These are phyloP conservation scores for Plebejus anna DNA, from an alignment of 2,888 invertebrate genomes.

Conservation along the genomic window DNA sequence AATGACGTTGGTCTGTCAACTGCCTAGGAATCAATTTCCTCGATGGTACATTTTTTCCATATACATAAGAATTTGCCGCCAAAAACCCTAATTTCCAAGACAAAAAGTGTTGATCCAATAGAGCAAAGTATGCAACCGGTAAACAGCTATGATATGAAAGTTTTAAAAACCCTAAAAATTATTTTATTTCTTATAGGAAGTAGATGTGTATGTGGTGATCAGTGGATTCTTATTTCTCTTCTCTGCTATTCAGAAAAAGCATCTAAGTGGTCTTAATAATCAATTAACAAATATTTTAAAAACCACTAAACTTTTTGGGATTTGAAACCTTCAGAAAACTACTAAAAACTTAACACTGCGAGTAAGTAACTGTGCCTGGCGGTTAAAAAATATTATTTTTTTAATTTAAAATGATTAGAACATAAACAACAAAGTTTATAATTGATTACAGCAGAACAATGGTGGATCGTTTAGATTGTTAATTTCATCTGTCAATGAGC, in stretches of 20 bases:
- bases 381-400: not conserved
- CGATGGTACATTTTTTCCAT: not conserved
- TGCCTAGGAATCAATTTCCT: too few relatives aligned
- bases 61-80: not conserved
- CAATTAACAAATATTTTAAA: not conserved
- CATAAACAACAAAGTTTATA: not conserved
- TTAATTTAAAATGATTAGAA: not conserved
- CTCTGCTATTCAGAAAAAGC: too few relatives aligned
- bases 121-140: too few relatives aligned
- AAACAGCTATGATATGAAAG: too few relatives aligned
- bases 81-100: not conserved
- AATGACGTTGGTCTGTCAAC: too few relatives aligned
- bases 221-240: too few relatives aligned
- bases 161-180: too few relatives aligned
- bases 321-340: not conserved
- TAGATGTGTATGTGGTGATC: too few relatives aligned
- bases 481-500: slow-evolving; percentile 23
- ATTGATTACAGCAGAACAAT: slow-evolving; percentile 3
- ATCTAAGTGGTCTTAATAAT: too few relatives aligned
- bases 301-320: not conserved
- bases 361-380: not conserved
- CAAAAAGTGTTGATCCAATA: not conserved
- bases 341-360: not conserved
- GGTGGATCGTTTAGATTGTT: slow-evolving; percentile 9
- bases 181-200: too few relatives aligned